Conservation (phyloP, 1,140 invertebrate species). For the Ips typographus region DNA sequence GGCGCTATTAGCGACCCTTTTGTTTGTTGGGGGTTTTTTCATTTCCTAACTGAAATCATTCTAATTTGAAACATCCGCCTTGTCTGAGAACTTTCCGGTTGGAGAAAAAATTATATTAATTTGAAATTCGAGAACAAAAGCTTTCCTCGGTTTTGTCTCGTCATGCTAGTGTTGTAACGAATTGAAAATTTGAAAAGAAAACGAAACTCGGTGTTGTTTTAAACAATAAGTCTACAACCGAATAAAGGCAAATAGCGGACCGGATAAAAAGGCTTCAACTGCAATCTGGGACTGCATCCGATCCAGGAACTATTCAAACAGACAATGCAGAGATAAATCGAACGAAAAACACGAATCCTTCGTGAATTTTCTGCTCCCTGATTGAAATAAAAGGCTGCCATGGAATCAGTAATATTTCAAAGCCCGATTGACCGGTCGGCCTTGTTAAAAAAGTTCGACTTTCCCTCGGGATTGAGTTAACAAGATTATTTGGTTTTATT, state of each 20-base stretch:
- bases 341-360: constrained; percentile 15
- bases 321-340: constrained; percentile 15
- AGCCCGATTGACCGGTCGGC: constrained; percentile 24
- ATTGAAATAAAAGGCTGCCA: constrained; percentile 31
- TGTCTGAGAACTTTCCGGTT: too few species aligned
- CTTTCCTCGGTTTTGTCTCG: too few species aligned
- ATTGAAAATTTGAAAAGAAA: too few species aligned
- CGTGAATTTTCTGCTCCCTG: constrained; percentile 14
- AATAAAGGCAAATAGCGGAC: background rate
- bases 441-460: constrained; percentile 28
- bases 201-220: too few species aligned
- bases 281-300: constrained; percentile 1
- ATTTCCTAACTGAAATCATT: constrained; percentile 1
- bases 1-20: constrained; percentile 3
- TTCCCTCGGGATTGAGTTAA: constrained; percentile 23
- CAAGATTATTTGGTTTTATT: constrained; percentile 35
- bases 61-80: background rate
- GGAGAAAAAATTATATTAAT: too few species aligned
- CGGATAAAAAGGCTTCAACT: constrained; percentile 1
- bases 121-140: too few species aligned
- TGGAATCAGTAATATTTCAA: constrained; percentile 30
- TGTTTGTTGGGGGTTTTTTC: constrained; percentile 5
- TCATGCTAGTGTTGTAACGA: too few species aligned
- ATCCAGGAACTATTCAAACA: constrained; percentile 8
- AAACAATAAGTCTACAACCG: background rate